These are phyloP conservation scores for Sebastes jordani DNA, from an alignment of 2,797 vertebrate species.

Conservation along the genomic window DNA sequence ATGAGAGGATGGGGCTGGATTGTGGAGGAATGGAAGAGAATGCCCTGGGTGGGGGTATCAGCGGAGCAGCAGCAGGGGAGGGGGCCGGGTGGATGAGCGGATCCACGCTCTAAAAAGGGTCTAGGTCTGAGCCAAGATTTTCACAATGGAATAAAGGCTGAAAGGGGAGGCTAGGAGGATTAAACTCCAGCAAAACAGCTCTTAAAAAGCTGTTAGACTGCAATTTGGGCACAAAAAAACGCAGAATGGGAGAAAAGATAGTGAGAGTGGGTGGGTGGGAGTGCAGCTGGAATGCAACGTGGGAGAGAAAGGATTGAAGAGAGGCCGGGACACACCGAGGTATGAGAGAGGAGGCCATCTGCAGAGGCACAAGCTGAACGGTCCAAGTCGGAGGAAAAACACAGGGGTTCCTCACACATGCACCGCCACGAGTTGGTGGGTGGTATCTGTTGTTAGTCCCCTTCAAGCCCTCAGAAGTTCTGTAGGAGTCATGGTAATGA, in stretches of 20 bases:
- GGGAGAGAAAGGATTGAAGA: constrained; percentile 51
- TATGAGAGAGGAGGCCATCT: constrained; percentile 41
- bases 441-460: constrained; percentile 55
- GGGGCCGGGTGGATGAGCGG: constrained; percentile 50
- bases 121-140: constrained; percentile 79
- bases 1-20: constrained; percentile 55
- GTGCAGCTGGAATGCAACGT: constrained; percentile 63
- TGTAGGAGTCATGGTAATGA: constrained; percentile 71
- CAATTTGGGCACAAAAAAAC: constrained; percentile 81
- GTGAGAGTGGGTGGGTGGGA: constrained; percentile 54
- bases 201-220: constrained; percentile 87
- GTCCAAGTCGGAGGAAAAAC: constrained; percentile 38
- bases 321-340: constrained; percentile 24
- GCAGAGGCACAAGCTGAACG: constrained; percentile 29
- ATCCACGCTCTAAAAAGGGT: constrained; percentile 73
- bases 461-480: constrained; percentile 60
- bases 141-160: constrained; percentile 83
- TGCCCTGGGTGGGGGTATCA: constrained; percentile 55
- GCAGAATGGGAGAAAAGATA: constrained; percentile 66
- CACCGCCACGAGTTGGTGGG: constrained; percentile 47
- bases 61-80: constrained; percentile 8
- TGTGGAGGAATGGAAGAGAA: constrained; percentile 51
- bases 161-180: constrained; percentile 82
- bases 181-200: constrained; percentile 84
- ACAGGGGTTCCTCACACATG: constrained; percentile 45